phyloP scores from a whole-genome alignment of 2,888 invertebrate genomes.

The Cerastis rubricosa region DNA sequence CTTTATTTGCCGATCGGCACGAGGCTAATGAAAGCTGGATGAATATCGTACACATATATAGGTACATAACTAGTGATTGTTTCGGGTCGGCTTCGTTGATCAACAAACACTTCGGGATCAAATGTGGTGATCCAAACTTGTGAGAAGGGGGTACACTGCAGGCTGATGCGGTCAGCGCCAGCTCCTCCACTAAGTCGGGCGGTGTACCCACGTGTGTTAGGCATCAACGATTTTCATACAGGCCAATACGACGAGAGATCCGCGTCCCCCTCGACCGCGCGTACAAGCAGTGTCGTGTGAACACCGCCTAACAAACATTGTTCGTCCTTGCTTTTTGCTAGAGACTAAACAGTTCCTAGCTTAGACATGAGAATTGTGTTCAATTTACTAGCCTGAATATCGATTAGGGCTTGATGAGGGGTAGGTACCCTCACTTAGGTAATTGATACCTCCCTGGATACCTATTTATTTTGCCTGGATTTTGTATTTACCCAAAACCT shows the following conservation, averaged over 20 bases:
- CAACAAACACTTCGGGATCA: neutral
- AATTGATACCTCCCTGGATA: slow-evolving; percentile 38
- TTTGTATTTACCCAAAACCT: slow-evolving; percentile 1
- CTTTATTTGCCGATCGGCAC: too few relatives aligned
- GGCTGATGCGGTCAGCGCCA: neutral
- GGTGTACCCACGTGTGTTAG: too few relatives aligned
- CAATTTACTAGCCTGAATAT: slow-evolving; percentile 34
- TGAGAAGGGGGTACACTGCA: too few relatives aligned
- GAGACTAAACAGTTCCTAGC: slow-evolving; percentile 25
- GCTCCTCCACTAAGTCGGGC: too few relatives aligned
- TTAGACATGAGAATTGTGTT: slow-evolving; percentile 19
- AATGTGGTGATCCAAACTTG: neutral
- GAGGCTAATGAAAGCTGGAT: neutral
- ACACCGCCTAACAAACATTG: neutral
- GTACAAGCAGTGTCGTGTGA: neutral
- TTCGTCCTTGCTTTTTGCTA: slow-evolving; percentile 6
- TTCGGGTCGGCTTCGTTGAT: neutral
- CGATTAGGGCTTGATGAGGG: slow-evolving; percentile 17
- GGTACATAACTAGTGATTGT: neutral
- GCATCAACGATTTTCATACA: neutral
- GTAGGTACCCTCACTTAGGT: slow-evolving; percentile 40
- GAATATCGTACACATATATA: neutral
- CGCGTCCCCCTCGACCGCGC: neutral
- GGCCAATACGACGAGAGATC: neutral
- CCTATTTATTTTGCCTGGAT: neutral